Evolutionary conservation across 2,113 vertebrate genomes (phyloP), one percentile per base, ranked within the genome.

Genomic region (Microcebus lehilahytsara): DNA sequence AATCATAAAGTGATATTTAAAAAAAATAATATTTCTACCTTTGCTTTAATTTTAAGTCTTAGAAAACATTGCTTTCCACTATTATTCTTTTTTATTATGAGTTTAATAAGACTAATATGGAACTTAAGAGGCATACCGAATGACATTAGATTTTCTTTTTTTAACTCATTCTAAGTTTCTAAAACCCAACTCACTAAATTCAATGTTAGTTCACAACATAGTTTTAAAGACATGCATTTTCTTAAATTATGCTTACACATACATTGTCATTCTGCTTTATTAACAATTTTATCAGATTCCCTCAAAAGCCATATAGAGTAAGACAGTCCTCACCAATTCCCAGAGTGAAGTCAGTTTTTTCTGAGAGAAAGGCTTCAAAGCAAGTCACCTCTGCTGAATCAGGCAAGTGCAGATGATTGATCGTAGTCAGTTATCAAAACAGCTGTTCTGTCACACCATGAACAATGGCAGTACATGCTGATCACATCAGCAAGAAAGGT

Each of bases 381-480:
- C 37, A 89, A 64, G 75, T 75, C 72, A 94, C n/a, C 34, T 62
- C 22, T 81, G 27, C 30, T 79, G 49, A 95, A 69, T 79, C 72
- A 97, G 69, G 85, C 49, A 87, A 84, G 9, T 53, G 22, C 6
- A 72, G 42, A 92, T 80, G 93, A 97, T 32, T 93, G 37, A 96
- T 51, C 86, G 23, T 20, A 87, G 49, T 78, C 75, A 62, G 74
- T 49, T 95, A 77, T 87, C 84, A 85, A 64, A 92, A 95, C 69
- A 96, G 69, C 56, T 89, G 62, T 91, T 93, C 60, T 56, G 42
- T 87, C 83, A 83, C 23, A 79, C 34, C 49, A 12, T 46, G 87
- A 90, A 80, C 16, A 40, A 85, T 86, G 58, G 53, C 25, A 62
- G 64, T 64, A 62, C 49, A 49, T 46, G 30, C 9, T 75, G n/a